Base-by-base conservation (phyloP, 2,797 vertebrate genomes). In the Molossus molossus region DNA sequence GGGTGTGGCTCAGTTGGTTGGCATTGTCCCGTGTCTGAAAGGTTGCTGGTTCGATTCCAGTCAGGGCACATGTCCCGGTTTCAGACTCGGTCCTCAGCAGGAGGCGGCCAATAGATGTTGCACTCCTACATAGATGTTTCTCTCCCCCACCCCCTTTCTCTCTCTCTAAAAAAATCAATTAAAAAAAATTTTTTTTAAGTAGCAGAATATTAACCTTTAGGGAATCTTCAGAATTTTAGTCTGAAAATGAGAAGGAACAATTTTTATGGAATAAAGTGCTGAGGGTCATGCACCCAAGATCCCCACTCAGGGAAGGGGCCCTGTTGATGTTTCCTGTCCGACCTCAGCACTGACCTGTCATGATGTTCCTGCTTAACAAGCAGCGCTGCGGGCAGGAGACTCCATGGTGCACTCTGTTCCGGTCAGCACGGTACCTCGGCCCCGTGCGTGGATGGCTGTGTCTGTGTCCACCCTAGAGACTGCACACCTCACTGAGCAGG, bases 181-280 rank as follows among this genome's bases (percentile, higher is more conserved):
- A 33, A 33, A 33, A 33, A 33, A 3, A 33, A 33, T 33, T 33
- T 33, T 33, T 33, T 33, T 33, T 33, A 87, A 90, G 50, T 83
- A 9, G 12, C 80, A 84, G 57, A 55, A 48, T 21, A 25, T 64
- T 91, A 77, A 76, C 81, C 27, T 90, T 82, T 72, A 29, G 87
- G 72, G 91, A 93, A 87, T 58, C 17, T 21, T 45, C 37, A n/a
- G 0, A 85, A 73, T 86, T 87, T 96, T 91, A 97, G 67, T 92
- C 92, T 91, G 55, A 89, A 94, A 97, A 77, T 96, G 87, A 96
- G 92, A 98, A 98, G 91, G 27, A 33, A 33, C 33, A 33, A 33
- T n/a, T 67, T 67, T 67, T 67, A 67, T 67, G n/a, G 14, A n/a
- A 67, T 67, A 29, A 67, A n/a, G 29, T 67, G 64, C 15, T n/a